phyloP scores from a whole-genome alignment of 2,113 vertebrate genomes.

The Plestiodon gilberti region DNA sequence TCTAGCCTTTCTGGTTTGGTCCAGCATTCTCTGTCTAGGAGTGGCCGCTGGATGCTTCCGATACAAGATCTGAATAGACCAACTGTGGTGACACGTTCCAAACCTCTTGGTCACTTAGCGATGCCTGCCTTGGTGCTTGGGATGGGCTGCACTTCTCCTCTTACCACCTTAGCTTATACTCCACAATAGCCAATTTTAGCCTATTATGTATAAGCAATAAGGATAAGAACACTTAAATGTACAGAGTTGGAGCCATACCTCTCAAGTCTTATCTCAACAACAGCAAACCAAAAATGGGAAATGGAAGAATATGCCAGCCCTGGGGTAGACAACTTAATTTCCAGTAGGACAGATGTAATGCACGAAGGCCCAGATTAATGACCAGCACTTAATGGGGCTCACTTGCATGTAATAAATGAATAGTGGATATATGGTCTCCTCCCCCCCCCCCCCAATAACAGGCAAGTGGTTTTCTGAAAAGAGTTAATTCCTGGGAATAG shows the following conservation, averaged over 20 bases:
- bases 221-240: neutral
- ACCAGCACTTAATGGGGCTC: slow-evolving; percentile 52
- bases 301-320: neutral
- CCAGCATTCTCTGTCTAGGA: no score
- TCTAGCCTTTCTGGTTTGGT: neutral
- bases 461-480: neutral
- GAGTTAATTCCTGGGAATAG: slow-evolving; percentile 47
- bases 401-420: neutral
- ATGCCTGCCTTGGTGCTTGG: neutral
- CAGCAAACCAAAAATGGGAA: neutral
- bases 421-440: neutral
- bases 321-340: slow-evolving; percentile 32
- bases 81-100: neutral
- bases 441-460: neutral
- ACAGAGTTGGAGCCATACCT: neutral
- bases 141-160: no score
- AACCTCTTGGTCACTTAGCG: neutral
- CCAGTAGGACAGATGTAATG: slow-evolving; percentile 20
- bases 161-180: no score
- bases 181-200: neutral
- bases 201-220: neutral
- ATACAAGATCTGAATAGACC: neutral
- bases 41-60: no score
- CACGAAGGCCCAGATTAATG: slow-evolving; percentile 65
- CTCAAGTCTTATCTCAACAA: neutral